phyloP scores from a whole-genome alignment of 2,113 vertebrate genomes.

The Thamnophis sirtalis region DNA sequence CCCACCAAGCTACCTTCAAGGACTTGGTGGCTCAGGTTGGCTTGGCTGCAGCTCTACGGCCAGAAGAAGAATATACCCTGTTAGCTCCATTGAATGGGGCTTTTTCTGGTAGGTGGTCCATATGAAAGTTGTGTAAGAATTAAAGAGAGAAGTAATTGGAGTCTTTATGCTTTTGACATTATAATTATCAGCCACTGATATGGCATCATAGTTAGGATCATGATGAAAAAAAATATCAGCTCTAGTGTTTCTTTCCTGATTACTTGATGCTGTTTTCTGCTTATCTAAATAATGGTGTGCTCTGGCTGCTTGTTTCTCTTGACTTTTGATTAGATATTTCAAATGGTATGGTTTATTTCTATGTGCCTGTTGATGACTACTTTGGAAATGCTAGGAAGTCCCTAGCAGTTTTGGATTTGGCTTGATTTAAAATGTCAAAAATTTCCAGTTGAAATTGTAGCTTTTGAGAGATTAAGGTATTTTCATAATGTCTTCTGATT shows the following conservation, averaged over 20 bases:
- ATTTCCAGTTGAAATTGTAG: neutral
- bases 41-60: slow-evolving; percentile 74
- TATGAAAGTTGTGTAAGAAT: neutral
- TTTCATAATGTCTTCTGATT: neutral
- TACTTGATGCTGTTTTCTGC: neutral
- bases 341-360: neutral
- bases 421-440: neutral
- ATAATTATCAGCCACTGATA: neutral
- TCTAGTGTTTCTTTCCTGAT: neutral
- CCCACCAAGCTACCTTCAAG: slow-evolving; percentile 81
- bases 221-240: no score
- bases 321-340: neutral
- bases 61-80: slow-evolving; percentile 84
- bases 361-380: neutral
- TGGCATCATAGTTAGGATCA: no score
- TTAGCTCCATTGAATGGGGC: slow-evolving; percentile 84
- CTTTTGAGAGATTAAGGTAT: neutral
- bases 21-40: slow-evolving; percentile 87
- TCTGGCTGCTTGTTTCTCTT: neutral
- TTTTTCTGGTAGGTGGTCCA: slow-evolving; percentile 80
- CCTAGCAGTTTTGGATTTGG: neutral
- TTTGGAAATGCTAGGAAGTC: no score
- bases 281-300: neutral
- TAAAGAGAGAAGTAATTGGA: neutral
- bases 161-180: neutral